Evolutionary conservation across 2,113 vertebrate genomes (phyloP).

Genomic region (Gadus macrocephalus): DNA sequence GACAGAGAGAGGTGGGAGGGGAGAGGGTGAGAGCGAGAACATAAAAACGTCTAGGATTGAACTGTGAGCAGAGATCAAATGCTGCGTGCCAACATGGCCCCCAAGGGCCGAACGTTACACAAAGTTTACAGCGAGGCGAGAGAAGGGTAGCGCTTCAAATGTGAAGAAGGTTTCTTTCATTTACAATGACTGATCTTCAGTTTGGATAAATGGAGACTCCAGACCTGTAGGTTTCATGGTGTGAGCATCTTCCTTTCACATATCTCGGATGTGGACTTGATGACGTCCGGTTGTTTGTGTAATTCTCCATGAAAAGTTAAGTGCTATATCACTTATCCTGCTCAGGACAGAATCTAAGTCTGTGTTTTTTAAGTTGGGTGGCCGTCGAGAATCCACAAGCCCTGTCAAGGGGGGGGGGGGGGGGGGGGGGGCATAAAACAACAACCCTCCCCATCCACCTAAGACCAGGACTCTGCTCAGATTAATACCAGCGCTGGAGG

Average conservation of each 20-base stretch:
- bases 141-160: constrained; percentile 15
- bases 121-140: constrained; percentile 64
- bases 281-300: no score
- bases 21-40: constrained; percentile 43
- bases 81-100: constrained; percentile 42
- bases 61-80: constrained; percentile 35
- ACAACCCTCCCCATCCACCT: background rate
- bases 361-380: no score
- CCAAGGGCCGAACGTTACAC: constrained; percentile 70
- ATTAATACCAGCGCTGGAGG: background rate
- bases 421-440: background rate
- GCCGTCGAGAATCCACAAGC: no score
- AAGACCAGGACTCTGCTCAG: background rate
- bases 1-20: constrained; percentile 31
- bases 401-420: no score
- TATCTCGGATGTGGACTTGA: no score
- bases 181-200: background rate
- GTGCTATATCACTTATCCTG: no score
- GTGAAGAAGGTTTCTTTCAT: background rate
- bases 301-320: no score
- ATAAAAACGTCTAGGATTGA: constrained; percentile 43
- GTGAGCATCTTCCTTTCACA: no score
- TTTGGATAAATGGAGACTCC: background rate
- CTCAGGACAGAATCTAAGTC: no score
- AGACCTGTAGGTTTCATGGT: no score